Percentiles rank a stretch among this genome's conserved stretches.
Evolutionary conservation across 1,140 invertebrate species (phyloP).

Genomic region (Stegodyphus mimosarum): DNA sequence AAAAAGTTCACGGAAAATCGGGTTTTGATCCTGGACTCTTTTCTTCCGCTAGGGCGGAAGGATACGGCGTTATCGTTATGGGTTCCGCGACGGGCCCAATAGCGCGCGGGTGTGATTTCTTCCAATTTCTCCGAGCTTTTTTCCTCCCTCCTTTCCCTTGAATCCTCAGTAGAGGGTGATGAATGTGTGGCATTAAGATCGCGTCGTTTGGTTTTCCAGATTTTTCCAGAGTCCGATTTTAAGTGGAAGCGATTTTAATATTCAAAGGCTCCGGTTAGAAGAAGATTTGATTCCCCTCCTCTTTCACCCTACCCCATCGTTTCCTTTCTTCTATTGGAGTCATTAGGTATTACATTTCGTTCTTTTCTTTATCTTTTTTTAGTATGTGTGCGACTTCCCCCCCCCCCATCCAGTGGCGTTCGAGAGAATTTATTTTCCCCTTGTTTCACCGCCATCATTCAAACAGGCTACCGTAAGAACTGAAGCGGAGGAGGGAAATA

Average conservation of each 20-base stretch:
- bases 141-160: conserved; percentile 1
- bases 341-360: conserved; percentile 60
- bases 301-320: neutral
- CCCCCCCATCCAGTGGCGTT: neutral
- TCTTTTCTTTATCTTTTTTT: conserved; percentile 3
- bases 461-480: neutral
- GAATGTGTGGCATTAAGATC: conserved; percentile 58
- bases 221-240: conserved; percentile 57
- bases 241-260: conserved; percentile 61
- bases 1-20: conserved; percentile 59
- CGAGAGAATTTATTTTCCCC: conserved; percentile 52
- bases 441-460: conserved; percentile 47
- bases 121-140: conserved; percentile 23
- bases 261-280: conserved; percentile 46
- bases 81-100: conserved; percentile 27
- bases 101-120: conserved; percentile 34
- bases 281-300: conserved; percentile 52
- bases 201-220: conserved; percentile 53
- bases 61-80: conserved; percentile 56
- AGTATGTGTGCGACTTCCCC: neutral
- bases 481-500: conserved; percentile 6
- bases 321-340: conserved; percentile 51
- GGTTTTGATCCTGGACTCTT: conserved; percentile 57
- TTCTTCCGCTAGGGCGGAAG: conserved; percentile 30
- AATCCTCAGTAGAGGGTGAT: conserved; percentile 37